A percentile compares a stretch with the other conserved stretches of the same genome.
These are phyloP conservation scores for Nothoprocta pentlandii DNA, from an alignment of 2,113 vertebrate species.

Conservation along the genomic window DNA sequence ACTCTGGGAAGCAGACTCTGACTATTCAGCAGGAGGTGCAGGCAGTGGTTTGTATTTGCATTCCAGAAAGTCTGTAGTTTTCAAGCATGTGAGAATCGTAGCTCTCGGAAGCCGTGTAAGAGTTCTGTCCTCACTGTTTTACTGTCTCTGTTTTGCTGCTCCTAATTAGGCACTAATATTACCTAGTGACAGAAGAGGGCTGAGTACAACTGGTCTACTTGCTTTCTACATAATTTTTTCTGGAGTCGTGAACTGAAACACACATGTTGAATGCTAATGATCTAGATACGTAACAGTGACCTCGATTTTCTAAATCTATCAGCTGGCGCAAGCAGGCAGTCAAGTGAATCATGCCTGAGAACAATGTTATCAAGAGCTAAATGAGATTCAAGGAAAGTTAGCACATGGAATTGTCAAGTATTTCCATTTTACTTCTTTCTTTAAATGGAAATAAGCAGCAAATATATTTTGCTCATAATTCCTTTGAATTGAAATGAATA, in stretches of 20 bases:
- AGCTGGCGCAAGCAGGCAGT: background rate
- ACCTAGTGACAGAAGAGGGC: background rate
- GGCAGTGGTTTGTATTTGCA: background rate
- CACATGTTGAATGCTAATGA: background rate
- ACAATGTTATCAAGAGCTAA: background rate
- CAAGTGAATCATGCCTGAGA: background rate
- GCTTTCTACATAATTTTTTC: background rate
- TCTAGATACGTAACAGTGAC: background rate
- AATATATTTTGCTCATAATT: background rate
- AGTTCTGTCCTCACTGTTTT: background rate
- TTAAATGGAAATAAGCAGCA: background rate
- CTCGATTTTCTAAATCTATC: background rate
- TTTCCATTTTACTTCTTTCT: background rate
- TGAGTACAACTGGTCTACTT: slow-evolving; percentile 1
- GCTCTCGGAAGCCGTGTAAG: background rate
- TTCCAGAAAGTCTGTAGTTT: background rate
- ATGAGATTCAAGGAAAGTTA: background rate
- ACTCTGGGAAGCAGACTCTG: background rate
- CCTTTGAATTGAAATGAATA: background rate
- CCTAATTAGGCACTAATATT: slow-evolving; percentile 25
- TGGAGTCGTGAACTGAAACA: background rate
- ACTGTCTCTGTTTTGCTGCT: background rate
- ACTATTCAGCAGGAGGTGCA: background rate
- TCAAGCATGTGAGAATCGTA: background rate
- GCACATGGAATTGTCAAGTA: background rate